These are phyloP conservation scores for Drosophila triauraria DNA, from an alignment of 1,140 invertebrate species.

Conservation along the genomic window DNA sequence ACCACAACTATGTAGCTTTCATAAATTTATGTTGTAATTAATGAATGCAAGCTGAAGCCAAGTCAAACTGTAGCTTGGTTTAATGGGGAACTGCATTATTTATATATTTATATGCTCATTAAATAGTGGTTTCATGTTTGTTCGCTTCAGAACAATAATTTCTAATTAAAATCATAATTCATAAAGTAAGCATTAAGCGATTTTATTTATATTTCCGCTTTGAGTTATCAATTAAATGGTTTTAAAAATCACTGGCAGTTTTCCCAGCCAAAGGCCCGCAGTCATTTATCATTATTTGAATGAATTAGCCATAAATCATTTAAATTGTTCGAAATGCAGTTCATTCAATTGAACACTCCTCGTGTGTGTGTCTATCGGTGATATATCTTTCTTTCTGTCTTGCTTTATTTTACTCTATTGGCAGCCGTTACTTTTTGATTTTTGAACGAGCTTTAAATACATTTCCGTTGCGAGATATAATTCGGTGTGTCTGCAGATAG, in stretches of 20 bases:
- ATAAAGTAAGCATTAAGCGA: neutral
- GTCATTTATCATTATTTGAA: constrained; percentile 36
- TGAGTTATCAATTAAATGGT: neutral
- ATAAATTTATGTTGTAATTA: neutral
- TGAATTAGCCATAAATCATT: constrained; percentile 31
- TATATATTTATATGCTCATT: constrained; percentile 3
- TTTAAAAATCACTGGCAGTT: constrained; percentile 6
- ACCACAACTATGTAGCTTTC: neutral
- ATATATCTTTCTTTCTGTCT: constrained; percentile 6
- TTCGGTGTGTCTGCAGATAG: constrained; percentile 37
- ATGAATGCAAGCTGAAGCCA: neutral
- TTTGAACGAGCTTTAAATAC: constrained; percentile 58
- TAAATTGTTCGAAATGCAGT: constrained; percentile 24
- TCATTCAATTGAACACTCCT: constrained; percentile 40
- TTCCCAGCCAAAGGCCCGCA: constrained; percentile 7
- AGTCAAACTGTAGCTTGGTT: neutral
- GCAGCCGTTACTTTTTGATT: constrained; percentile 46
- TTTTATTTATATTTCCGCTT: constrained; percentile 27
- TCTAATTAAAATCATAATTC: constrained; percentile 9
- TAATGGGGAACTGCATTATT: neutral
- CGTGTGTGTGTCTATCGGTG: constrained; percentile 2
- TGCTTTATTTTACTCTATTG: constrained; percentile 3
- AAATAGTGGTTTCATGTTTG: neutral
- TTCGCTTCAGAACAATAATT: constrained; percentile 14
- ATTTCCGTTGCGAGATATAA: constrained; percentile 64